Percentiles rank a stretch among this genome's conserved stretches.
Conservation (phyloP, 1,140 invertebrate species). For the Drosophila kohkoa region DNA sequence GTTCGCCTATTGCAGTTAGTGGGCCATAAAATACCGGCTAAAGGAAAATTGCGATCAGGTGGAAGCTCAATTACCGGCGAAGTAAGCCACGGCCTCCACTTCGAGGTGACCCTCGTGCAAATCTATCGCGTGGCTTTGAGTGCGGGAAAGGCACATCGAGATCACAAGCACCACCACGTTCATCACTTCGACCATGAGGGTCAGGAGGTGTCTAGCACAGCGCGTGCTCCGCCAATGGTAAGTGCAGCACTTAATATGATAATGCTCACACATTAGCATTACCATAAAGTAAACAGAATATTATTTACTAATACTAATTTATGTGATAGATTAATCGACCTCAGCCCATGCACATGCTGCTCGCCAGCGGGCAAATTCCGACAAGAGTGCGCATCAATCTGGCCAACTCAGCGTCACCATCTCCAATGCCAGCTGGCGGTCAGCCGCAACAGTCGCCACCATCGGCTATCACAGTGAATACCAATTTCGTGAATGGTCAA, state of each 20-base stretch:
- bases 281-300: neutral
- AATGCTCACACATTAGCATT: neutral
- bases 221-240: conserved; percentile 86
- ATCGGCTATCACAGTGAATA: conserved; percentile 84
- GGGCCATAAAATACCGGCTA: conserved; percentile 90
- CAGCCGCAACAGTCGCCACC: conserved; percentile 29
- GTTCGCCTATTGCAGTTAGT: conserved; percentile 87
- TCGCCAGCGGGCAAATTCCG: conserved; percentile 90
- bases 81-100: conserved; percentile 89
- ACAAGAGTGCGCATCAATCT: conserved; percentile 87
- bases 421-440: neutral
- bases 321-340: conserved; percentile 84
- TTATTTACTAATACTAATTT: neutral
- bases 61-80: conserved; percentile 88
- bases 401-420: conserved; percentile 61
- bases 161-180: conserved; percentile 93
- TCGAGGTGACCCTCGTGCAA: conserved; percentile 92
- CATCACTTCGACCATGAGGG: conserved; percentile 92
- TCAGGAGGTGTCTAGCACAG: conserved; percentile 86
- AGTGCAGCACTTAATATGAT: conserved; percentile 42
- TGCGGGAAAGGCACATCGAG: conserved; percentile 92
- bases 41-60: conserved; percentile 90
- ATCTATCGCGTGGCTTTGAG: conserved; percentile 91
- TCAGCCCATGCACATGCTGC: conserved; percentile 86
- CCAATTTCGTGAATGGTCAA: conserved; percentile 88